A percentile compares a stretch with the other conserved stretches of the same genome.
phyloP scores from a whole-genome alignment of 2,113 vertebrate genomes.

The Pluvialis apricaria region DNA sequence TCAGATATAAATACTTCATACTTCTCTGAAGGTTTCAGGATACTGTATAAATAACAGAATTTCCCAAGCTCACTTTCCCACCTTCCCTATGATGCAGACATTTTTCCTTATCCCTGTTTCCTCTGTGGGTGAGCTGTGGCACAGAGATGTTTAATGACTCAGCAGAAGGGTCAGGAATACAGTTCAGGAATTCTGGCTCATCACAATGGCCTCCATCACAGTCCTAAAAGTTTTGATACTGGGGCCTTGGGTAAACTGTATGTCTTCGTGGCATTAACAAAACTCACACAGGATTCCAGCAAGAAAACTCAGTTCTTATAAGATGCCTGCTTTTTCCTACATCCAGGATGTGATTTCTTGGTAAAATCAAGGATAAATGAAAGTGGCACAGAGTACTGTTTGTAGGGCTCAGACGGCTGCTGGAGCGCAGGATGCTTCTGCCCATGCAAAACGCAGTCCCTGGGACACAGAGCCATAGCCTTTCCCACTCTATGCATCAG shows the following conservation, averaged over 20 bases:
- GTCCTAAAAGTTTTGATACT: not conserved
- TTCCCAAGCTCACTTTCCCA: not conserved
- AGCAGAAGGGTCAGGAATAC: not conserved
- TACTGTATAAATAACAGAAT: not conserved
- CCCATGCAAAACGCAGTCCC: not conserved
- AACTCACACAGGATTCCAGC: not conserved
- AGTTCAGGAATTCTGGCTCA: not conserved
- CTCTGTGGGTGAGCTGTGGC: not conserved
- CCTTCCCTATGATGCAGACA: not conserved
- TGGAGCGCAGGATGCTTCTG: not conserved
- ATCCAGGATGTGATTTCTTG: not conserved
- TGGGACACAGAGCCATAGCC: not conserved
- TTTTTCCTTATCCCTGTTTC: not conserved
- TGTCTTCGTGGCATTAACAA: not conserved
- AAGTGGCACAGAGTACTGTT: not conserved
- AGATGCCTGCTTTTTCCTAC: not conserved
- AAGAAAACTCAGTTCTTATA: not conserved
- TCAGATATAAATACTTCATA: conserved; percentile 7
- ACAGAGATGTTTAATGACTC: conserved; percentile 25
- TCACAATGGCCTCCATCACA: not conserved
- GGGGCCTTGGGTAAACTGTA: not conserved
- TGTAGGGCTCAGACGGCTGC: not conserved
- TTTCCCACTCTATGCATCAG: not conserved
- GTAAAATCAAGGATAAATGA: not conserved
- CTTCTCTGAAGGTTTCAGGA: not conserved